Conservation (phyloP, 2,797 vertebrate species). For the Dicrostonyx torquatus region DNA sequence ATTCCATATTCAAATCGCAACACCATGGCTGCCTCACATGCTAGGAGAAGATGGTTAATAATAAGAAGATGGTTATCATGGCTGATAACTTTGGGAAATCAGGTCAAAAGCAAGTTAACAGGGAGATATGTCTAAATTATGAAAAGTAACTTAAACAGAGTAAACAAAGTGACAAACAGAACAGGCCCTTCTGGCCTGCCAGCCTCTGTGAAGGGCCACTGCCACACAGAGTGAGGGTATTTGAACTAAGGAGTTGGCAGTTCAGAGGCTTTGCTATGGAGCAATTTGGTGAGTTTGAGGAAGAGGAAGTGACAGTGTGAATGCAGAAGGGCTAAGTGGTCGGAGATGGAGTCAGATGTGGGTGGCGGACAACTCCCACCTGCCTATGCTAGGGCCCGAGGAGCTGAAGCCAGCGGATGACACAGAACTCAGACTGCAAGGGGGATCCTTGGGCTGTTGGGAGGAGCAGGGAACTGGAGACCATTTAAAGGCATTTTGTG, state of each 20-base stretch:
- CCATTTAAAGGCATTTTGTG: no score
- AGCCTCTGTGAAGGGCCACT: not conserved
- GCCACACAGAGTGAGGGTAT: accelerated
- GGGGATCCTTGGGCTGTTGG: not conserved
- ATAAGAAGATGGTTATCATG: not conserved
- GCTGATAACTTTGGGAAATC: not conserved
- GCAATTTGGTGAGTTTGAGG: not conserved
- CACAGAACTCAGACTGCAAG: not conserved
- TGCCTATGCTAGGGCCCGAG: not conserved
- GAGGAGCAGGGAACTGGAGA: not conserved
- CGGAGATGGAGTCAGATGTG: no score
- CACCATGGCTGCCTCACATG: no score
- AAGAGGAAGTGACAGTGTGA: not conserved
- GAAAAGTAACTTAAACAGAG: not conserved
- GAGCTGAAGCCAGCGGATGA: not conserved
- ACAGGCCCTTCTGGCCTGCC: no score
- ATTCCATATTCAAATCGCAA: not conserved
- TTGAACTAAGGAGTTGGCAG: not conserved
- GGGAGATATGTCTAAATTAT: no score
- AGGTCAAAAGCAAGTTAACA: not conserved
- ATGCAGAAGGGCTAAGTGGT: not conserved
- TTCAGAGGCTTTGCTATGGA: not conserved
- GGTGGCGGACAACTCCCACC: not conserved
- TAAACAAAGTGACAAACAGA: not conserved
- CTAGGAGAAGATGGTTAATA: not conserved